Percentiles rank a stretch among this genome's conserved stretches.
These are phyloP conservation scores for Drosophila neotestacea DNA, from an alignment of 2,888 invertebrate genomes.

Conservation along the genomic window DNA sequence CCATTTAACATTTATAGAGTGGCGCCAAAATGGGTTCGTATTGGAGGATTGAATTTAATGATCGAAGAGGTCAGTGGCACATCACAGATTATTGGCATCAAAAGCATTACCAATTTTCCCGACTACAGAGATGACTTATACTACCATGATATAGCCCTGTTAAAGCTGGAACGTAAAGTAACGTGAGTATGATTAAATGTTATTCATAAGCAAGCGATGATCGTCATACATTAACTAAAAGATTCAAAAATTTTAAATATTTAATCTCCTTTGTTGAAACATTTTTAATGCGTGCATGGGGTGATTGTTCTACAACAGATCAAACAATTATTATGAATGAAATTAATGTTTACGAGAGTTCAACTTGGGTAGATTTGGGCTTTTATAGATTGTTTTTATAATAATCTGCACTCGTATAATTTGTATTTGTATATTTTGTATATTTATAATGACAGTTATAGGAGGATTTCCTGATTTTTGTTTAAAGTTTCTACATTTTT, in stretches of 20 bases:
- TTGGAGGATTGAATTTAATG: constrained; percentile 81
- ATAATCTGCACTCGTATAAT: not conserved
- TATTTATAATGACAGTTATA: not conserved
- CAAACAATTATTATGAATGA: constrained; percentile 12
- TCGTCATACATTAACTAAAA: constrained; percentile 2
- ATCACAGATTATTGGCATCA: constrained; percentile 74
- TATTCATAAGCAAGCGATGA: not conserved
- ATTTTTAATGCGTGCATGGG: constrained; percentile 7
- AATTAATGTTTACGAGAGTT: constrained; percentile 4
- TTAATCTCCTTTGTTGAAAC: constrained; percentile 4
- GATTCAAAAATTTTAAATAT: not conserved
- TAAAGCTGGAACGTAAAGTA: constrained; percentile 66
- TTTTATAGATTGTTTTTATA: not conserved
- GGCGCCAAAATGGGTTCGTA: constrained; percentile 76
- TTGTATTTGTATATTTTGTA: no score
- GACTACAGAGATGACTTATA: constrained; percentile 64
- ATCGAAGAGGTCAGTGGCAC: constrained; percentile 66
- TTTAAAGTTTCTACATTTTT: no score
- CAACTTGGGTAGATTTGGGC: constrained; percentile 1
- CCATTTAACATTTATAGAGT: constrained; percentile 52
- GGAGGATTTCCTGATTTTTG: not conserved
- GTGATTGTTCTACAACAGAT: constrained; percentile 8
- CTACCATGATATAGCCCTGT: constrained; percentile 82
- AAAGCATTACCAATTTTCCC: constrained; percentile 70
- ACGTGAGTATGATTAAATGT: constrained; percentile 66